Evolutionary conservation across 2,113 vertebrate genomes (phyloP).

Genomic region (Myotis brandtii): DNA sequence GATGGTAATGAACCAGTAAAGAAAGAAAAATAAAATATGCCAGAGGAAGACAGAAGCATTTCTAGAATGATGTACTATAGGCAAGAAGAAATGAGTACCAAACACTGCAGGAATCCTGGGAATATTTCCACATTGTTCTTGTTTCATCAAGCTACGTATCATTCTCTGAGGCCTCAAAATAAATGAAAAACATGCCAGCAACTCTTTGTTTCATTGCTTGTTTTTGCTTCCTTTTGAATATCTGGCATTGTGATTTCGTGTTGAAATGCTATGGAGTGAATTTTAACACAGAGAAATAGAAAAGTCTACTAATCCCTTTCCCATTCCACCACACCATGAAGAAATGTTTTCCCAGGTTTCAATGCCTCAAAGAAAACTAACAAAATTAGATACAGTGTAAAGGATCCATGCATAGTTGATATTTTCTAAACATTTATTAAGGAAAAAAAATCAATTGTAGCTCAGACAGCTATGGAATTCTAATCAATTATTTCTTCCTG

Average conservation of each 20-base stretch:
- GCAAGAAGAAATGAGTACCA: neutral
- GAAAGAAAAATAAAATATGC: neutral
- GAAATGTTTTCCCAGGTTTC: neutral
- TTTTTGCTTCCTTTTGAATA: slow-evolving; percentile 13
- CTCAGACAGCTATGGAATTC: neutral
- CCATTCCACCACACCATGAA: neutral
- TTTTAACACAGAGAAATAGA: neutral
- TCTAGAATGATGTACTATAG: neutral
- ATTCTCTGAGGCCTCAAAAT: neutral
- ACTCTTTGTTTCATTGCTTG: neutral
- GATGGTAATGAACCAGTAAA: neutral
- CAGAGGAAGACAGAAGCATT: neutral
- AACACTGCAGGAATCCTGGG: too few species aligned
- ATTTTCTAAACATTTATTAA: neutral
- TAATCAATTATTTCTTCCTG: neutral
- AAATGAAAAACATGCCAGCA: neutral
- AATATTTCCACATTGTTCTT: neutral
- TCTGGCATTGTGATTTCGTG: neutral
- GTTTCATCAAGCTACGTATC: neutral
- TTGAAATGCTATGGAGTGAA: neutral
- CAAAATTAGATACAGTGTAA: neutral
- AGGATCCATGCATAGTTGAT: neutral
- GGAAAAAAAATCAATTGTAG: neutral
- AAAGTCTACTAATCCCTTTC: neutral
- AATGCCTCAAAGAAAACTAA: slow-evolving; percentile 1